Evolutionary conservation across 2,113 vertebrate species (phyloP).

Genomic region (Epinephelus fuscoguttatus): DNA sequence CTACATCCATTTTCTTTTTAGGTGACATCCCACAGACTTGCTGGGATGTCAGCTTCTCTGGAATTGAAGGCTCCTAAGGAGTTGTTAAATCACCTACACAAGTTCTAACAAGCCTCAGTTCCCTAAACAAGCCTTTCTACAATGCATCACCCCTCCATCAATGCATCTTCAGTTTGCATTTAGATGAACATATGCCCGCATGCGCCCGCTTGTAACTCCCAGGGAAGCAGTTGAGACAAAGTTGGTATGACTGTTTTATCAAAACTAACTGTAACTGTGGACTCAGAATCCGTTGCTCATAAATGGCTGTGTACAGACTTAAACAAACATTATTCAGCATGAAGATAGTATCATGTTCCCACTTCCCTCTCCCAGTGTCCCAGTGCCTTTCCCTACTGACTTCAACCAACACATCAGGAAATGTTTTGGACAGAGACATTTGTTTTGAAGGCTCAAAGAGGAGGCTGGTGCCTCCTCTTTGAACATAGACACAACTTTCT

Average conservation of each 20-base stretch:
- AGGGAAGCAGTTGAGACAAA: neutral
- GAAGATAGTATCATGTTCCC: neutral
- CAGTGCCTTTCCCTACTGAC: neutral
- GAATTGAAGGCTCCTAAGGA: conserved; percentile 38
- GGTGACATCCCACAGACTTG: neutral
- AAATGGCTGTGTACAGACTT: neutral
- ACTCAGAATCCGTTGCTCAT: neutral
- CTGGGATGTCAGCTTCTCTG: conserved; percentile 49
- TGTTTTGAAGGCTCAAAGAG: neutral
- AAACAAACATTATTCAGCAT: conserved; percentile 2
- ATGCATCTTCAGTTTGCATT: neutral
- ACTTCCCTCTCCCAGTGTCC: neutral
- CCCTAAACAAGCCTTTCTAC: neutral
- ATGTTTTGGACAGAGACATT: conserved; percentile 3
- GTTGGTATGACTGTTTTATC: neutral
- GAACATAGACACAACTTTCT: conserved; percentile 11
- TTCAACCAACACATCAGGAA: conserved; percentile 1
- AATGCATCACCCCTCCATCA: neutral
- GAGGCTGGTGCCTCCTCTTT: neutral
- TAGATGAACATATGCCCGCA: neutral
- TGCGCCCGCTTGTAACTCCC: neutral
- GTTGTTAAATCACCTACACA: conserved; percentile 64
- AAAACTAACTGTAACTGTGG: neutral
- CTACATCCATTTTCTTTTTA: neutral
- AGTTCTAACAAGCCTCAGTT: conserved; percentile 47